Conservation (phyloP, 2,797 vertebrate species). For the Labeo calbasu region DNA sequence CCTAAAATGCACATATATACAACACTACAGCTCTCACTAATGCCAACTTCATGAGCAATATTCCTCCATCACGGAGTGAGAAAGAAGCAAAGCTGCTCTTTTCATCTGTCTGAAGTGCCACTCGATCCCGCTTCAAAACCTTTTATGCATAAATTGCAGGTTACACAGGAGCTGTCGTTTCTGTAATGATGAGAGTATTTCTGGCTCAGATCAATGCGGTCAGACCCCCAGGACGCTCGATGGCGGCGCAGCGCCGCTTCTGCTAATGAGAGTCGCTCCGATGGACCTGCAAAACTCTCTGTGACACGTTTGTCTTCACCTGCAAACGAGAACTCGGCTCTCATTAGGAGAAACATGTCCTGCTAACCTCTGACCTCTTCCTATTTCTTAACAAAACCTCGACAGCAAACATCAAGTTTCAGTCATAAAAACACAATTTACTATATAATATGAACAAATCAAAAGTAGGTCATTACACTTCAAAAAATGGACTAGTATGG, state of each 20-base stretch:
- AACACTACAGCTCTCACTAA: neutral
- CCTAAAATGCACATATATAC: neutral
- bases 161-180: slow-evolving; percentile 6
- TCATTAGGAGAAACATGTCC: neutral
- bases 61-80: neutral
- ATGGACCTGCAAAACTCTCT: neutral
- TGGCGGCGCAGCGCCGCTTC: neutral
- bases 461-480: too few species aligned
- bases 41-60: neutral
- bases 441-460: too few species aligned
- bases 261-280: slow-evolving; percentile 1
- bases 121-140: slow-evolving; percentile 1
- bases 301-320: neutral
- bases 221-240: neutral
- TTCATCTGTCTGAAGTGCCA: slow-evolving; percentile 11
- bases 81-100: slow-evolving; percentile 1
- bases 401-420: neutral
- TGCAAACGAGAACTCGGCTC: neutral
- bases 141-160: slow-evolving; percentile 19
- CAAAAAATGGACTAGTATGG: too few species aligned
- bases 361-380: neutral
- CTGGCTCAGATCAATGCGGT: neutral
- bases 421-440: too few species aligned
- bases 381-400: neutral
- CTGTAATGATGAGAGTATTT: slow-evolving; percentile 28